Base-by-base conservation (phyloP, 2,888 invertebrate genomes). In the Chalcosyrphus nemorum region DNA sequence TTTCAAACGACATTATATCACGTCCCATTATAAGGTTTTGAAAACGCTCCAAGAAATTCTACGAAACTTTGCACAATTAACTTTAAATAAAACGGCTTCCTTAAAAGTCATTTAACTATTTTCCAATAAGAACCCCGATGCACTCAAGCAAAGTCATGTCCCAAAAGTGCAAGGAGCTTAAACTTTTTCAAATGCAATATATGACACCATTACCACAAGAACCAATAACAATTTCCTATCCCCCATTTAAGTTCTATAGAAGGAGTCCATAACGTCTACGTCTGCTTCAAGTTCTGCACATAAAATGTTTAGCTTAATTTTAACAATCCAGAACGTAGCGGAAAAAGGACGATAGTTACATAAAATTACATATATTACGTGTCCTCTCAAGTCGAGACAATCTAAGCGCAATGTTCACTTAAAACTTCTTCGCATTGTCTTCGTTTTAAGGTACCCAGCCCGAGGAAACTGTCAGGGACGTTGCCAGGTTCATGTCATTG, bases 241-340 rank as follows among this genome's bases (percentile, higher is more conserved):
- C 3, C 38, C 3, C 2, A 13, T 13, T 13, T 13, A 38, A 4
- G 24, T 13, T 13, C 13, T 5, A 4, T 38, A 5, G 2, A 43
- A 24, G 57, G 21, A 32, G 52, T 32, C 9, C 35, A 35, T 32
- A 38, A 24, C 24, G 13, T 4, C 9, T 7, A 24, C 24, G 13
- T 4, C 9, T 7, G 4, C 15, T 15, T 38, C 5, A 13, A 38
- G 5, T 4, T 24, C 21, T 0, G 9, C 41, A 15, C 57, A 59
- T 59, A 59, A 59, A 41, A 41, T 5, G 41, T 15, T 59, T 59
- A 59, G 24, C 24, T 59, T 27, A 59, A 27, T 59, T 13, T 15
- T 15, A 41, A 41, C 38, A 41, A 59, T 24, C 24, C 24, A 24
- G 41, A 57, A 21, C 21, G 7, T 13, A 19, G 9, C 9, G 13